Conservation (phyloP, 2,888 invertebrate genomes). For the Erebia epiphron region DNA sequence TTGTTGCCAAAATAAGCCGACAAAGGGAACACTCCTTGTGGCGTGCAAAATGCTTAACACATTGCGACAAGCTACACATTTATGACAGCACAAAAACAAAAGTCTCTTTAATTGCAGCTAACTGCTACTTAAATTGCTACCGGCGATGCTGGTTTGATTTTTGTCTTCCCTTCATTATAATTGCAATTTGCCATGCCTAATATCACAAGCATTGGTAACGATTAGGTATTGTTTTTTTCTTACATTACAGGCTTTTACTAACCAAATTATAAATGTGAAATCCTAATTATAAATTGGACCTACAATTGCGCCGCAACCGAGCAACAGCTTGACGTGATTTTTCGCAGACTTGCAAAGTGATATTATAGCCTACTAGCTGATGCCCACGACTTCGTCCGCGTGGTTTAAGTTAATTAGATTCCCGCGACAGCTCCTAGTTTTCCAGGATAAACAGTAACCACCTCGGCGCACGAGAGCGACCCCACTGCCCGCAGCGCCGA, state of each 20-base stretch:
- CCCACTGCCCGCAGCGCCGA: no score
- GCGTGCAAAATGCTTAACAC: slow-evolving; percentile 70
- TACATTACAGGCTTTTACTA: not conserved
- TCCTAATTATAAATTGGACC: no score
- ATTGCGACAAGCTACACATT: slow-evolving; percentile 56
- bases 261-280: no score
- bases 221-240: slow-evolving; percentile 6
- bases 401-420: no score
- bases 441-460: no score
- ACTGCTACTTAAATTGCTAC: slow-evolving; percentile 32
- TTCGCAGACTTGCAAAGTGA: no score
- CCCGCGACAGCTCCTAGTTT: no score
- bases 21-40: slow-evolving; percentile 53
- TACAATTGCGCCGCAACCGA: no score
- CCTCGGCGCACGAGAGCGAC: no score
- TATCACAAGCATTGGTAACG: not conserved
- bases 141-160: slow-evolving; percentile 25
- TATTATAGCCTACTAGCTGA: no score
- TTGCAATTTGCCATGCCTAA: not conserved
- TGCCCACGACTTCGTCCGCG: no score
- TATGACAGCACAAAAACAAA: slow-evolving; percentile 46
- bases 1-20: slow-evolving; percentile 46
- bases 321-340: no score
- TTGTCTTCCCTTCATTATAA: slow-evolving; percentile 15
- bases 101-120: slow-evolving; percentile 42